Evolutionary conservation across 2,797 vertebrate genomes (phyloP).

Genomic region (Alca torda): DNA sequence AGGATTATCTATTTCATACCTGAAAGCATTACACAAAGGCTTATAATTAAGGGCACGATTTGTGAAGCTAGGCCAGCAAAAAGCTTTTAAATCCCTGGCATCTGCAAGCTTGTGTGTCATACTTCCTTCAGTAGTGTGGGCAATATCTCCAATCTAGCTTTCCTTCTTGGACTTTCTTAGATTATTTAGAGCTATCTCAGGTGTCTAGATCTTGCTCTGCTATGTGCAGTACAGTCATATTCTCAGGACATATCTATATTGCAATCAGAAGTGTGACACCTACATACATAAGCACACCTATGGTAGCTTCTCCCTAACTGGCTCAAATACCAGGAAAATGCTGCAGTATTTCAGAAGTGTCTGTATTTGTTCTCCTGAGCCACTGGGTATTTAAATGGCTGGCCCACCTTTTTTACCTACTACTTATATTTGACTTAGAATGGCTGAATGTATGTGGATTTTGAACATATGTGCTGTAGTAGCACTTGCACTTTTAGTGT

Average conservation of each 20-base stretch:
- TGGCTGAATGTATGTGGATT: background rate
- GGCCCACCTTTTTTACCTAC: background rate
- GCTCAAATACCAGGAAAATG: background rate
- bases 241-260: background rate
- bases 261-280: background rate
- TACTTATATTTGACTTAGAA: background rate
- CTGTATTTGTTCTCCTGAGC: background rate
- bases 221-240: background rate
- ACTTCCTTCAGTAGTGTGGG: background rate
- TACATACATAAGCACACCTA: background rate
- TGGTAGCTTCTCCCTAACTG: background rate
- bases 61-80: background rate
- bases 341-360: background rate
- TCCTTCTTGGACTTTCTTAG: background rate
- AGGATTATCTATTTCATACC: conserved; percentile 3
- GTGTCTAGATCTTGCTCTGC: background rate
- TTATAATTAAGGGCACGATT: background rate
- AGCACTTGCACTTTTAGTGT: background rate
- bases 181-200: background rate
- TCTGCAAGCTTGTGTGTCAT: background rate
- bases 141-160: background rate
- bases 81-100: background rate
- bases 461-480: background rate
- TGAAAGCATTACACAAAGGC: conserved; percentile 12
- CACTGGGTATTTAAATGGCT: background rate